Percentiles rank a stretch among this genome's conserved stretches.
Evolutionary conservation across 2,113 vertebrate species (phyloP).

Genomic region (Muntiacus reevesi): DNA sequence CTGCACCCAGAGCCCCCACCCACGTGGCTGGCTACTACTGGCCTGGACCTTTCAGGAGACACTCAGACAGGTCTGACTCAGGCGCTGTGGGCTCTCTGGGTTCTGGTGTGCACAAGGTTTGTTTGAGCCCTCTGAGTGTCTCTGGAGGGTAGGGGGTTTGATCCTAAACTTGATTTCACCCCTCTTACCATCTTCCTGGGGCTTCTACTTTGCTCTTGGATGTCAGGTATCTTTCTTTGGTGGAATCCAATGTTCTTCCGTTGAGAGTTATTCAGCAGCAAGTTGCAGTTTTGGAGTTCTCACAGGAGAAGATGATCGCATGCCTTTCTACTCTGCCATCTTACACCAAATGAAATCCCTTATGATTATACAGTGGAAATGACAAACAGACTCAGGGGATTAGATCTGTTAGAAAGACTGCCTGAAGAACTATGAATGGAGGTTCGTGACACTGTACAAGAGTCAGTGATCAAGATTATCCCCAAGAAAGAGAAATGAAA

Average conservation of each 20-base stretch:
- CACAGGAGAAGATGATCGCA: background rate
- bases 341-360: background rate
- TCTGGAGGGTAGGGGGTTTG: background rate
- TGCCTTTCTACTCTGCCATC: background rate
- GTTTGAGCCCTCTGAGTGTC: background rate
- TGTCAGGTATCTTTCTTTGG: background rate
- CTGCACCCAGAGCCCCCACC: background rate
- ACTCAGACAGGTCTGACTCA: background rate
- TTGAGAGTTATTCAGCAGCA: rapidly evolving
- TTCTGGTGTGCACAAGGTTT: background rate
- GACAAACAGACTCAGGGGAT: background rate
- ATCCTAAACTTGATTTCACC: background rate
- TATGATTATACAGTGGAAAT: background rate
- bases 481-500: no score
- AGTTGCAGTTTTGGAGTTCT: background rate
- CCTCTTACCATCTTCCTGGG: background rate
- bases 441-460: rapidly evolving
- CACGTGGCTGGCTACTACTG: background rate
- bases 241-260: background rate
- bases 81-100: background rate
- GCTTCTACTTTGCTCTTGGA: background rate
- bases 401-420: background rate
- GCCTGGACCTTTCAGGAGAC: background rate
- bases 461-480: background rate
- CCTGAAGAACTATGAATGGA: background rate